Evolutionary conservation across 2,113 vertebrate genomes (phyloP).

Genomic region (Malurus elegans): DNA sequence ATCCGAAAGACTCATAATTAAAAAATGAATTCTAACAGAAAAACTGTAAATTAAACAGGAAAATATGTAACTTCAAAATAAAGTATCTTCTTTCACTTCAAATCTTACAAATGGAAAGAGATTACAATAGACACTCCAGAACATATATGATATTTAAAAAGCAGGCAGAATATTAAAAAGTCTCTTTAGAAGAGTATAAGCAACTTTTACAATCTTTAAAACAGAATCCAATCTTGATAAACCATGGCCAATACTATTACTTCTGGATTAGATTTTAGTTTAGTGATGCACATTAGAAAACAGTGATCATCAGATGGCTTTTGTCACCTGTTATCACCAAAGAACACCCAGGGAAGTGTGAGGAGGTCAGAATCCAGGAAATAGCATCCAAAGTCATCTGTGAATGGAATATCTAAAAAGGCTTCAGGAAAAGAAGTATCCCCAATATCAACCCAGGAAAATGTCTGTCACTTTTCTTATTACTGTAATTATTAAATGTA

Average conservation of each 20-base stretch:
- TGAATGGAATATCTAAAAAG: not conserved
- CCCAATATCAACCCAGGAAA: not conserved
- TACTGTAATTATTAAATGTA: not conserved
- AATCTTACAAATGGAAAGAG: not conserved
- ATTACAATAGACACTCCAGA: not conserved
- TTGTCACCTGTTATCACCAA: not conserved
- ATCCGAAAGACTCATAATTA: constrained; percentile 67
- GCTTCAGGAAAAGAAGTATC: not conserved
- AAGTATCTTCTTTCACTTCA: not conserved
- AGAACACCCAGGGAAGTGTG: not conserved
- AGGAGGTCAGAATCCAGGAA: not conserved
- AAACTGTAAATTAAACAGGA: constrained; percentile 57
- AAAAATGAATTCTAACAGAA: constrained; percentile 68
- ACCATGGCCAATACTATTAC: not conserved
- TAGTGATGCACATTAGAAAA: not conserved
- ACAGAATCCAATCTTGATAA: not conserved
- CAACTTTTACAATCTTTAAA: not conserved
- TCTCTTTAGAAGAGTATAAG: not conserved
- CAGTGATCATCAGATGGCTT: not conserved
- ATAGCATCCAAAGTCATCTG: not conserved
- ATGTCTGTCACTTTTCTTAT: not conserved
- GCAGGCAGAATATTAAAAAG: not conserved
- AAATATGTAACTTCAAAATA: constrained; percentile 27
- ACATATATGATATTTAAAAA: not conserved
- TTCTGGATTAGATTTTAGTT: not conserved